Evolutionary conservation across 2,797 vertebrate species (phyloP).

Genomic region (Kryptolebias ocellatus): DNA sequence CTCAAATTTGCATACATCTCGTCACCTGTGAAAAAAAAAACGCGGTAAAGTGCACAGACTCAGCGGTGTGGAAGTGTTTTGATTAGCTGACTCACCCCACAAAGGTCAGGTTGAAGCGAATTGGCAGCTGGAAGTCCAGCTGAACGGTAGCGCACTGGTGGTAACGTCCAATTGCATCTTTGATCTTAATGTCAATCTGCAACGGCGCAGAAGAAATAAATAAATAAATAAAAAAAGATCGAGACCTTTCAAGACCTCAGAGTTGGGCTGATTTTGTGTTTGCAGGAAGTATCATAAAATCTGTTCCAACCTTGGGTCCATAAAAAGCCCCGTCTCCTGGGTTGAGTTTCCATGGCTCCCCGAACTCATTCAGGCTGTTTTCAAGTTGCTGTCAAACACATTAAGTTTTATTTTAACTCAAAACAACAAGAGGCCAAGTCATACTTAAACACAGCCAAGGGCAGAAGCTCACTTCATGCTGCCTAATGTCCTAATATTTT

Average conservation of each 20-base stretch:
- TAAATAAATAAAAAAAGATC: not conserved
- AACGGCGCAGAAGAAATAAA: constrained; percentile 22
- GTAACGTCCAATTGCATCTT: constrained; percentile 93
- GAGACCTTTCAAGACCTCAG: not conserved
- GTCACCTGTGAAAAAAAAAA: constrained; percentile 1
- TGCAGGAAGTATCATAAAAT: not conserved
- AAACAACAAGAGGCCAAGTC: constrained; percentile 2
- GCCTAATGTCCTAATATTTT: not conserved
- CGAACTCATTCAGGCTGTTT: constrained; percentile 91
- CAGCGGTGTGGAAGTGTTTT: constrained; percentile 29
- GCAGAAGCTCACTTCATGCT: not conserved
- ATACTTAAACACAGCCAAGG: not conserved
- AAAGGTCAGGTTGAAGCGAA: constrained; percentile 92
- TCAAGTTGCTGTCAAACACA: constrained; percentile 87
- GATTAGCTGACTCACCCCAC: constrained; percentile 86
- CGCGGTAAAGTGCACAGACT: constrained; percentile 26
- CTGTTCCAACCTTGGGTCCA: constrained; percentile 89
- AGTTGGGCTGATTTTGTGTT: not conserved
- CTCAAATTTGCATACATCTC: constrained; percentile 19
- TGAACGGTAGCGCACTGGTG: constrained; percentile 97
- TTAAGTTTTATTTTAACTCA: constrained; percentile 9
- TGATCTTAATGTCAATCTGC: constrained; percentile 96
- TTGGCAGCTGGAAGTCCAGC: constrained; percentile 95
- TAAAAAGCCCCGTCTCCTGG: constrained; percentile 96
- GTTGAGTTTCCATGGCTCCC: constrained; percentile 91